phyloP scores from a whole-genome alignment of 2,797 vertebrate genomes.

The Sebastes matsubarae region DNA sequence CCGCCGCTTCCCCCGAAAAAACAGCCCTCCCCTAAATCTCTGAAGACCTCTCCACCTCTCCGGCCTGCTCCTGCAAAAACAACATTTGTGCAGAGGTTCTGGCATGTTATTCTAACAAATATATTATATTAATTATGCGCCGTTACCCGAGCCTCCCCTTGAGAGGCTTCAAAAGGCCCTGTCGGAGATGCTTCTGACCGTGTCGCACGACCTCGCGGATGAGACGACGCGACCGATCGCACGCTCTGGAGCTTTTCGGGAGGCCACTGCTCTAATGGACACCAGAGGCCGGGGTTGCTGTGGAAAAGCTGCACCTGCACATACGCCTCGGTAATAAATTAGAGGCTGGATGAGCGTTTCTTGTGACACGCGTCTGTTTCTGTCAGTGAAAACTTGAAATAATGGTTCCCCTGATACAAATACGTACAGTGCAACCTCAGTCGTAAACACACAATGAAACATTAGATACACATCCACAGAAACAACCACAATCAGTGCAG shows the following conservation, averaged over 20 bases:
- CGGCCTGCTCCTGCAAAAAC: slow-evolving; percentile 69
- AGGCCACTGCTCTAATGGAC: slow-evolving; percentile 55
- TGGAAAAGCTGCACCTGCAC: slow-evolving; percentile 46
- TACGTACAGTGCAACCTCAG: neutral
- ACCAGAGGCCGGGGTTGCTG: neutral
- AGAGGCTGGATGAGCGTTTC: neutral
- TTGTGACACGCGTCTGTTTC: neutral
- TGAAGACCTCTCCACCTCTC: slow-evolving; percentile 63
- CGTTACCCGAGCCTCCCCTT: slow-evolving; percentile 67
- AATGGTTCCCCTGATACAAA: neutral
- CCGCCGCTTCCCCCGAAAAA: slow-evolving; percentile 9
- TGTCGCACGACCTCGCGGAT: slow-evolving; percentile 38
- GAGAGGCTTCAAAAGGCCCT: slow-evolving; percentile 68
- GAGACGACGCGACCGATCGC: slow-evolving; percentile 36
- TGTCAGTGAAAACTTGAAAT: neutral
- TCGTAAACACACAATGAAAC: neutral
- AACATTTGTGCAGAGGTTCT: slow-evolving; percentile 76
- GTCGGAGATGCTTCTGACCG: slow-evolving; percentile 56
- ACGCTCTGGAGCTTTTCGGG: slow-evolving; percentile 46
- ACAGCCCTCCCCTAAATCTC: slow-evolving; percentile 54
- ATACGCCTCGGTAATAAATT: neutral
- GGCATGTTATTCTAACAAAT: slow-evolving; percentile 82
- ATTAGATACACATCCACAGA: neutral
- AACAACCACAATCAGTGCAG: neutral
- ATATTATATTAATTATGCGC: slow-evolving; percentile 77